Conservation (phyloP, 2,113 vertebrate species). For the Nannobrachium achirus region DNA sequence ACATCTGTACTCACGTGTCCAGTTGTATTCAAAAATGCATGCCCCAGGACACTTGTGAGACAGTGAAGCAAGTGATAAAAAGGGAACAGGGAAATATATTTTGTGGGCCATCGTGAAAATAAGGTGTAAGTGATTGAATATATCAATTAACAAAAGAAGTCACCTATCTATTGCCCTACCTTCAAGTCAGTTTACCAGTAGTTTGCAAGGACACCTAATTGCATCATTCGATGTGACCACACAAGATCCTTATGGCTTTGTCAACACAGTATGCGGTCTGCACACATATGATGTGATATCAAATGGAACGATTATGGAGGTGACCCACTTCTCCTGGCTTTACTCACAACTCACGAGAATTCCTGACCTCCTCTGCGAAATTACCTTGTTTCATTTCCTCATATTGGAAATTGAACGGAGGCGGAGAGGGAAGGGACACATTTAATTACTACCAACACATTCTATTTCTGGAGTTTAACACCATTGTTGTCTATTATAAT, state of each 20-base stretch:
- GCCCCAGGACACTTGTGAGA: not conserved
- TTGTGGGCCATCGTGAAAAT: not conserved
- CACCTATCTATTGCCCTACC: no score
- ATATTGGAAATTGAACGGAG: conserved; percentile 53
- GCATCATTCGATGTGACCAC: conserved; percentile 36
- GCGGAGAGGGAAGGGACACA: conserved; percentile 56
- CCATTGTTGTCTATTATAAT: conserved; percentile 57
- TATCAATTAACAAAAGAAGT: no score
- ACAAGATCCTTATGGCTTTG: conserved; percentile 46
- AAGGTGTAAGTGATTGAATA: not conserved
- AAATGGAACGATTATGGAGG: not conserved
- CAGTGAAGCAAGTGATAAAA: not conserved
- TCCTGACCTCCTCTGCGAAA: not conserved
- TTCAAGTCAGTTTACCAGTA: conserved; percentile 37
- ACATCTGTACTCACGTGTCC: no score
- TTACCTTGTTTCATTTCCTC: conserved; percentile 10
- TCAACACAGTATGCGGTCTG: not conserved
- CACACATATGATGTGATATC: not conserved
- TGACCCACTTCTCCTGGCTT: not conserved
- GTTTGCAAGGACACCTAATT: conserved; percentile 36
- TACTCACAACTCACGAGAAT: not conserved
- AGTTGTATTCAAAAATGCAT: not conserved
- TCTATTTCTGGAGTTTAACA: conserved; percentile 59
- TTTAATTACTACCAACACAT: conserved; percentile 64
- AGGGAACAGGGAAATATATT: not conserved